These are phyloP conservation scores for Heliconius hortense DNA, from an alignment of 2,888 invertebrate species.

Conservation along the genomic window DNA sequence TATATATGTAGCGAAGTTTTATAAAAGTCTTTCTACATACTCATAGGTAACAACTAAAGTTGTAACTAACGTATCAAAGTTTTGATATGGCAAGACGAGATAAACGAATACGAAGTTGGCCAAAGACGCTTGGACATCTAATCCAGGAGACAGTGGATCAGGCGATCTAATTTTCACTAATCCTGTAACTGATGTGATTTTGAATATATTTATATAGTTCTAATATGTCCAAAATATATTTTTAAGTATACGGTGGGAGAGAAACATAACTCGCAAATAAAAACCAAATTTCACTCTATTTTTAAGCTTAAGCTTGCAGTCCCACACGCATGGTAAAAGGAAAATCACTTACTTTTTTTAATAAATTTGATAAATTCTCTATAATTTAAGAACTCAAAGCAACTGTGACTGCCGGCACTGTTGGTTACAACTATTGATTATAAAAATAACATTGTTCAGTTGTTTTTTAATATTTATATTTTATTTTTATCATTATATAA, in stretches of 20 bases:
- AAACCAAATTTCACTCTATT: not conserved
- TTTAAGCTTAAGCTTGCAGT: not conserved
- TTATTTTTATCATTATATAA: too few relatives aligned
- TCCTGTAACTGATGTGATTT: too few relatives aligned
- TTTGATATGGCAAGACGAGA: constrained; percentile 1
- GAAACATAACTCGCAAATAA: not conserved
- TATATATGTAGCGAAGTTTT: not conserved
- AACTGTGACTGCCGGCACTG: not conserved
- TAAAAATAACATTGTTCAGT: too few relatives aligned
- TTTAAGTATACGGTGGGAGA: not conserved
- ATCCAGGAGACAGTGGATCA: too few relatives aligned
- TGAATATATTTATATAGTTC: too few relatives aligned
- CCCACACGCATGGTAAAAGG: not conserved
- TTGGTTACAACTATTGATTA: too few relatives aligned
- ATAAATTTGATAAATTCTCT: not conserved
- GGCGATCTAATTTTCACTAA: too few relatives aligned
- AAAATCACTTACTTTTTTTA: not conserved
- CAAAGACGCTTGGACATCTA: not conserved
- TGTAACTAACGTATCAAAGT: not conserved
- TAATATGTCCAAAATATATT: too few relatives aligned
- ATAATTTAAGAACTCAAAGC: not conserved
- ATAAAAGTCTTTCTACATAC: not conserved
- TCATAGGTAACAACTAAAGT: not conserved
- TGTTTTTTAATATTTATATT: too few relatives aligned
- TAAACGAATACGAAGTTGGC: not conserved